Evolutionary conservation across 2,888 invertebrate genomes (phyloP).

Genomic region (Dugesia japonica): DNA sequence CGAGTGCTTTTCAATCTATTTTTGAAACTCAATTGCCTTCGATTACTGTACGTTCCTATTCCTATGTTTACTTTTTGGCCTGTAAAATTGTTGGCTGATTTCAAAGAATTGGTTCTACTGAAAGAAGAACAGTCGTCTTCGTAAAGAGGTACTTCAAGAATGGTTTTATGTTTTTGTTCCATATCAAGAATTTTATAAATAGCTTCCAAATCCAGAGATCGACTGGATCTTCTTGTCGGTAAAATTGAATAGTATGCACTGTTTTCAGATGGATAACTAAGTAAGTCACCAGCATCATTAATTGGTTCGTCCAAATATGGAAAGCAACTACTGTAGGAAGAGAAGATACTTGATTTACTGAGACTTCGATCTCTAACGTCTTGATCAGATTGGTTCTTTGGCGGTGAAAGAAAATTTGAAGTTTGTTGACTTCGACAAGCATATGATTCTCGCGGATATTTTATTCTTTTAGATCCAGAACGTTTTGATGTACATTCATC

Average conservation of each 20-base stretch:
- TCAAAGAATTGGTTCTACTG: background rate
- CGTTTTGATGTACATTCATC: background rate
- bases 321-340: constrained; percentile 3
- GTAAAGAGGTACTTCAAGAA: constrained; percentile 28
- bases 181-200: constrained; percentile 14
- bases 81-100: background rate
- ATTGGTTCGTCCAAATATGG: background rate
- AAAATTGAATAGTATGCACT: background rate
- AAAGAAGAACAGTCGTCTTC: constrained; percentile 7
- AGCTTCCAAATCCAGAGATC: background rate
- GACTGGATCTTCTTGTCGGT: background rate
- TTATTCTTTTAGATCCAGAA: background rate
- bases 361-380: background rate
- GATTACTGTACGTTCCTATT: background rate
- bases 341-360: background rate
- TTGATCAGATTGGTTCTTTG: background rate
- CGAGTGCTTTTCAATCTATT: background rate
- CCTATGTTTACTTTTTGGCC: background rate
- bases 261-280: background rate
- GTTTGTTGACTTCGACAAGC: background rate
- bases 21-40: background rate
- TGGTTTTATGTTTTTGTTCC: constrained; percentile 15
- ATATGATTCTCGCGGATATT: background rate
- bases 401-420: background rate
- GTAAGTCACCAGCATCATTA: background rate